Percentiles rank a stretch among this genome's conserved stretches.
Evolutionary conservation across 2,113 vertebrate genomes (phyloP).

Genomic region (Synodontis membranacea): DNA sequence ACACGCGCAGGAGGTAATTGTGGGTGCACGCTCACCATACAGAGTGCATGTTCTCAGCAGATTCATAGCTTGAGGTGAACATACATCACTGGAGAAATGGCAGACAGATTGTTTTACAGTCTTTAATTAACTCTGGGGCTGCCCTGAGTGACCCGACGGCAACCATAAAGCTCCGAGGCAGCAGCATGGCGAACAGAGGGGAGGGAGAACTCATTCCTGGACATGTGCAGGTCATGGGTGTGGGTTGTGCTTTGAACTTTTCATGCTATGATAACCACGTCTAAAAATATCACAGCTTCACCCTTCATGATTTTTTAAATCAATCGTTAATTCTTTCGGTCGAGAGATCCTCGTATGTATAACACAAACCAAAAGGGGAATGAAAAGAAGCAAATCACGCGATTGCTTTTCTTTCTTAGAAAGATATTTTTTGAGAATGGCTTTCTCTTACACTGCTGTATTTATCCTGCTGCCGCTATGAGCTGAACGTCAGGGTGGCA

Average conservation of each 20-base stretch:
- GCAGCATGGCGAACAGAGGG: slow-evolving; percentile 1
- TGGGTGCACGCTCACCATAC: slow-evolving; percentile 37
- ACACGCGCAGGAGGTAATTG: slow-evolving; percentile 8
- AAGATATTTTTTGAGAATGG: neutral
- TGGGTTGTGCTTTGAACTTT: neutral
- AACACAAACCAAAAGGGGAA: neutral
- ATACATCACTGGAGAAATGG: slow-evolving; percentile 48
- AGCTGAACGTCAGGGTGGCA: neutral
- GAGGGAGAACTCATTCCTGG: slow-evolving; percentile 45
- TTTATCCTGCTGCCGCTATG: neutral
- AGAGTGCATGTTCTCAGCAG: slow-evolving; percentile 33
- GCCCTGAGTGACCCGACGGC: slow-evolving; percentile 45
- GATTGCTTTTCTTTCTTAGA: neutral
- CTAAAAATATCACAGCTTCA: neutral
- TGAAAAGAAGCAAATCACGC: no score
- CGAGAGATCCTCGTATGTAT: neutral
- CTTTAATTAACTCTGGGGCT: slow-evolving; percentile 55
- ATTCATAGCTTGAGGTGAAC: slow-evolving; percentile 39
- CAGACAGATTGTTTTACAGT: slow-evolving; percentile 53
- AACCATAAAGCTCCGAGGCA: slow-evolving; percentile 39
- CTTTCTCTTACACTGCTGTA: neutral
- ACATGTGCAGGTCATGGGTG: neutral
- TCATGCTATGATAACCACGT: slow-evolving; percentile 4
- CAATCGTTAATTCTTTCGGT: neutral
- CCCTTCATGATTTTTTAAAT: neutral